Conservation (phyloP, 2,113 vertebrate species). For the Mastomys natalensis region DNA sequence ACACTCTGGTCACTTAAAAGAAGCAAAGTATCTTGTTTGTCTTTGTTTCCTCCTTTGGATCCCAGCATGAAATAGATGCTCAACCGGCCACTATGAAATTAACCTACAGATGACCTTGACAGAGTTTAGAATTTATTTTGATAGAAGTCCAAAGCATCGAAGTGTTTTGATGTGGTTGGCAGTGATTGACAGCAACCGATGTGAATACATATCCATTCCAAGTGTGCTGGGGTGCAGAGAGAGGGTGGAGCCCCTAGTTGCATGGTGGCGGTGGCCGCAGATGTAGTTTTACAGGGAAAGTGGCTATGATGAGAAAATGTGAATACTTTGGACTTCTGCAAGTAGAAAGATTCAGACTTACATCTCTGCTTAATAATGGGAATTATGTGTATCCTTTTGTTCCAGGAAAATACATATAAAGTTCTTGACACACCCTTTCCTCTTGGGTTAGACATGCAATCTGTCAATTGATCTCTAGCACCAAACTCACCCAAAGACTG, state of each 20-base stretch:
- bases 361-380: not conserved
- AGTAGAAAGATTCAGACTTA: not conserved
- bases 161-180: not conserved
- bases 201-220: not conserved
- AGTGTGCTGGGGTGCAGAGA: not conserved
- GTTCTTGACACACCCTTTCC: not conserved
- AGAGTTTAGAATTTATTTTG: not conserved
- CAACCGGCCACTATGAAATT: not conserved
- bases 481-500: not conserved
- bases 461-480: not conserved
- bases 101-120: not conserved
- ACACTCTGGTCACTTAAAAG: not conserved
- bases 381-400: not conserved
- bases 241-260: not conserved
- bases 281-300: not conserved
- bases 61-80: not conserved
- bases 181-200: not conserved
- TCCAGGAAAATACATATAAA: not conserved
- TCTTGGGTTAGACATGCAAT: not conserved
- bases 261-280: not conserved
- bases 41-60: not conserved
- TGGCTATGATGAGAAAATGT: not conserved
- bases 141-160: not conserved
- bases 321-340: not conserved
- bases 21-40: conserved; percentile 3